These are phyloP conservation scores for Tolmerus cingulatus DNA, from an alignment of 2,888 invertebrate species.

Conservation along the genomic window DNA sequence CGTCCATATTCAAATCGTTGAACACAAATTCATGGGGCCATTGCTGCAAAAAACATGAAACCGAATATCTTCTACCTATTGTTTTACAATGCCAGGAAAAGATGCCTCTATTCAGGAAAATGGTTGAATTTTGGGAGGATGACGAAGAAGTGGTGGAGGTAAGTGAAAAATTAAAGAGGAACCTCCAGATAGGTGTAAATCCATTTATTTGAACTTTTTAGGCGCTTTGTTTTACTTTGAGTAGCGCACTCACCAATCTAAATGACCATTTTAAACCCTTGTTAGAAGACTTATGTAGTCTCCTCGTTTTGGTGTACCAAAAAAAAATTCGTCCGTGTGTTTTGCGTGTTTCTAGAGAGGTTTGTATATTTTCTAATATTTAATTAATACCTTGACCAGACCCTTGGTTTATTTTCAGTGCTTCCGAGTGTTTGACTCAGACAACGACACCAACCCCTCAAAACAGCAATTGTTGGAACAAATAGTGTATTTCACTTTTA, in stretches of 20 bases:
- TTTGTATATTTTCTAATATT: slow-evolving; percentile 58
- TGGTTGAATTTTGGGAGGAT: slow-evolving; percentile 70
- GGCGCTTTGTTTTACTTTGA: slow-evolving; percentile 78
- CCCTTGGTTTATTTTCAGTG: slow-evolving; percentile 58
- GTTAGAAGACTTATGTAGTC: slow-evolving; percentile 72
- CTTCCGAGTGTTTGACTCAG: slow-evolving; percentile 67
- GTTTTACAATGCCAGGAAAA: slow-evolving; percentile 69
- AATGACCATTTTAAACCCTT: slow-evolving; percentile 75
- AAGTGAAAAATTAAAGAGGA: slow-evolving; percentile 51
- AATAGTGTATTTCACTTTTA: slow-evolving; percentile 62
- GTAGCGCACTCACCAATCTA: slow-evolving; percentile 76
- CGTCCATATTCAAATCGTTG: slow-evolving; percentile 71
- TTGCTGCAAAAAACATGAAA: slow-evolving; percentile 57
- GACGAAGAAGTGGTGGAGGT: slow-evolving; percentile 73
- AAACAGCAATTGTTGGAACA: slow-evolving; percentile 66
- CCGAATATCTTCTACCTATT: slow-evolving; percentile 65
- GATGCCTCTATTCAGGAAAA: slow-evolving; percentile 70
- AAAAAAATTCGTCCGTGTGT: slow-evolving; percentile 74
- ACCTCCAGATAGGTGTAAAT: not conserved
- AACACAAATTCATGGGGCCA: slow-evolving; percentile 65
- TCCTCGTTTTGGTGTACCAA: slow-evolving; percentile 74
- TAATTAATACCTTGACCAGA: not conserved
- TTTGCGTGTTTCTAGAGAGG: slow-evolving; percentile 78
- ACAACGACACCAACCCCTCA: slow-evolving; percentile 61
- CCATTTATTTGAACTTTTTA: slow-evolving; percentile 58